Percentiles rank a stretch among this genome's conserved stretches.
These are phyloP conservation scores for Capromys pilorides DNA, from an alignment of 2,797 vertebrate genomes.

Conservation along the genomic window DNA sequence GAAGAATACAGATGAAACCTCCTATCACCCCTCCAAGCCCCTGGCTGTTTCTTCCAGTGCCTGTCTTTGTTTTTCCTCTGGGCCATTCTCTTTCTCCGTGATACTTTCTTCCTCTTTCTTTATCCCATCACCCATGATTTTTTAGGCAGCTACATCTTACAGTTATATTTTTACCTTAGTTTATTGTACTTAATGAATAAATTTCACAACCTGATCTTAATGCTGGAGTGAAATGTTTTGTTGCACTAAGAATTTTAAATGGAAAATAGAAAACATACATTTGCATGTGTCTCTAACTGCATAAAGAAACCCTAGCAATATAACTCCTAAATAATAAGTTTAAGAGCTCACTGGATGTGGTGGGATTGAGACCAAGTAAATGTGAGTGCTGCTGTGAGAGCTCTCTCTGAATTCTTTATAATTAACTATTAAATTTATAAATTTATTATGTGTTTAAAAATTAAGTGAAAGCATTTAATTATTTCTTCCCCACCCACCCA, in stretches of 20 bases:
- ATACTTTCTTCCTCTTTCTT: not conserved
- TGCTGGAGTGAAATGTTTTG: not conserved
- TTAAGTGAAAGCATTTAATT: slow-evolving; percentile 31
- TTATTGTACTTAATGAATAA: not conserved
- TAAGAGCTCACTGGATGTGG: not conserved
- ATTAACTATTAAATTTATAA: not conserved
- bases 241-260: not conserved
- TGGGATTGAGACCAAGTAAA: not conserved
- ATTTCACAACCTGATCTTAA: not conserved
- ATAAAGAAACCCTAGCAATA: not conserved
- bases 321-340: not conserved
- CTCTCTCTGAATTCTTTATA: not conserved
- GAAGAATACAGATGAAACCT: not conserved
- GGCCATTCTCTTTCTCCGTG: not conserved
- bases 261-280: slow-evolving; percentile 19
- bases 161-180: not conserved
- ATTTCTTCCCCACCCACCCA: not conserved
- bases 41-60: not conserved
- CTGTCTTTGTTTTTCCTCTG: not conserved
- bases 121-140: not conserved
- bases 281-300: not conserved
- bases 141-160: not conserved
- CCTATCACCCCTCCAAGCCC: not conserved
- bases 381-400: not conserved
- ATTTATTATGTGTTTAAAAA: not conserved